Evolutionary conservation across 2,888 invertebrate genomes (phyloP).

Genomic region (Phalera bucephala): DNA sequence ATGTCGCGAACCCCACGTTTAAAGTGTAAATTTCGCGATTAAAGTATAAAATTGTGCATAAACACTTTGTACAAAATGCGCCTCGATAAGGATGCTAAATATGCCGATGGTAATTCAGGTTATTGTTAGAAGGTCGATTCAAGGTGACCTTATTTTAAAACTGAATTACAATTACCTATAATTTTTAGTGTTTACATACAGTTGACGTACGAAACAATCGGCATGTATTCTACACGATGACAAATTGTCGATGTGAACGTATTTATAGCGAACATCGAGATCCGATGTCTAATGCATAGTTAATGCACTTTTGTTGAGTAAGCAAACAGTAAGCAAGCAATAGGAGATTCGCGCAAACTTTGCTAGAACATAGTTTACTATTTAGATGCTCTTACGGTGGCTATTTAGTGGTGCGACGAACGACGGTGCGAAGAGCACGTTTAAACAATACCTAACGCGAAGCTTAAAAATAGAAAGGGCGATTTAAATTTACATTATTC

Average conservation of each 20-base stretch:
- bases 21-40: slow-evolving; percentile 79
- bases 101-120: slow-evolving; percentile 22
- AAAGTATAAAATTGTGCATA: slow-evolving; percentile 72
- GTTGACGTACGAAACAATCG: not conserved
- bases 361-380: slow-evolving; percentile 12
- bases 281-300: slow-evolving; percentile 39
- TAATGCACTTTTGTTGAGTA: slow-evolving; percentile 35
- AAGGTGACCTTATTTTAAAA: slow-evolving; percentile 57
- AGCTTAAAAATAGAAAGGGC: slow-evolving; percentile 35
- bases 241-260: slow-evolving; percentile 34
- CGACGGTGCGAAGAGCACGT: too few species aligned
- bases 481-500: slow-evolving; percentile 49
- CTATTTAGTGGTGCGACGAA: too few species aligned
- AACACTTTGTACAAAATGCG: slow-evolving; percentile 57
- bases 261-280: slow-evolving; percentile 33
- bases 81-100: slow-evolving; percentile 64
- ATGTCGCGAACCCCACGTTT: slow-evolving; percentile 72
- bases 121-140: slow-evolving; percentile 48
- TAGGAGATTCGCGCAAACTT: slow-evolving; percentile 22
- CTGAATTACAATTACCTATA: not conserved
- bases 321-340: slow-evolving; percentile 29
- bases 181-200: not conserved
- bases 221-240: slow-evolving; percentile 13
- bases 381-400: too few species aligned
- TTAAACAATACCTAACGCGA: slow-evolving; percentile 17